Evolutionary conservation across 1,140 invertebrate species (phyloP).

Genomic region (Euglossa dilemma): DNA sequence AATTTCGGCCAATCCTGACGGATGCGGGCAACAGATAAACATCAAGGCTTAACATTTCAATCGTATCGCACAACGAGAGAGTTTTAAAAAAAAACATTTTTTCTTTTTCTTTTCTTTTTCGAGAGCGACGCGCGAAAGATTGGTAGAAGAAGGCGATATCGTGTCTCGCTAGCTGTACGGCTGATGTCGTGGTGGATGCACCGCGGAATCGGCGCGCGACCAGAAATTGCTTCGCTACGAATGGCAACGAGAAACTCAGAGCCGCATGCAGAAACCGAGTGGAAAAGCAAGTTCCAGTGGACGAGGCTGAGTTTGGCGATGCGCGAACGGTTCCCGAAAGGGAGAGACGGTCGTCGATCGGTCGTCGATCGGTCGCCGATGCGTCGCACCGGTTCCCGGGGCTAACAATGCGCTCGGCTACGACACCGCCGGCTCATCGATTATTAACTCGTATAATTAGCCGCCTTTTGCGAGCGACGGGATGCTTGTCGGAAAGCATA

Average conservation of each 20-base stretch:
- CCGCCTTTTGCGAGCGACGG: slow-evolving; percentile 36
- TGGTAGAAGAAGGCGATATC: not conserved
- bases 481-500: slow-evolving; percentile 18
- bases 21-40: slow-evolving; percentile 82
- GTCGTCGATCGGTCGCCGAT: not conserved
- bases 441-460: slow-evolving; percentile 34
- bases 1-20: slow-evolving; percentile 90
- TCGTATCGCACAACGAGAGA: slow-evolving; percentile 19
- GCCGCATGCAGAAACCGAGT: not conserved
- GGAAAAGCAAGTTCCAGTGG: not conserved
- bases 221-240: not conserved
- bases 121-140: not conserved
- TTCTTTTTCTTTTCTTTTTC: not conserved
- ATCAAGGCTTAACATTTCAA: slow-evolving; percentile 65
- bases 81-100: not conserved
- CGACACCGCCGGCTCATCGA: slow-evolving; percentile 10
- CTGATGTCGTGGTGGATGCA: too few species aligned
- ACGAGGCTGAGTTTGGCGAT: not conserved
- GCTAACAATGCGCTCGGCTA: not conserved
- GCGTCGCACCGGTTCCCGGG: not conserved
- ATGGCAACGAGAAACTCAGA: not conserved
- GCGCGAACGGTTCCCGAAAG: not conserved
- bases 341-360: not conserved
- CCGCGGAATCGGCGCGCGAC: not conserved
- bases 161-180: not conserved